phyloP scores from a whole-genome alignment of 2,797 vertebrate genomes.

The Neomorphus geoffroyi region DNA sequence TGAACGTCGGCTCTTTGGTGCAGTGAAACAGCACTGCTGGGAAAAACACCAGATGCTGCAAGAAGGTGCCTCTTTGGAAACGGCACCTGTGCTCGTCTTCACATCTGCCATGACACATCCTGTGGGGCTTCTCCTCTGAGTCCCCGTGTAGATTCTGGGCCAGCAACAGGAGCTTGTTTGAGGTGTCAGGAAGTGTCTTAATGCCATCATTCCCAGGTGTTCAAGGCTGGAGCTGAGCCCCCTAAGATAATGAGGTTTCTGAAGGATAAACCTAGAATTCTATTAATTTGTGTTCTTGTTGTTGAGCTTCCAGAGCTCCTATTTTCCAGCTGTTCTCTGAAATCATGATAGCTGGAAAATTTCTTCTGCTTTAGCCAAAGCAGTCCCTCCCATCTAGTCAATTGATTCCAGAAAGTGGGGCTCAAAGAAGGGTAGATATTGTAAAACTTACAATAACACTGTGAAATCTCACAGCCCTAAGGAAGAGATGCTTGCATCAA shows the following conservation, averaged over 20 bases:
- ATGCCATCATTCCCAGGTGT: not conserved
- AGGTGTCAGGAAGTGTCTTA: not conserved
- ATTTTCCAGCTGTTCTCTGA: not conserved
- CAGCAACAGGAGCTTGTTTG: not conserved
- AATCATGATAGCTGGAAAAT: not conserved
- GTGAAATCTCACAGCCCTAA: not conserved
- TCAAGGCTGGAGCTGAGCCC: not conserved
- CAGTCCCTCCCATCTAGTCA: not conserved
- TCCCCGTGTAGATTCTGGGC: not conserved
- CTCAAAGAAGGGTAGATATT: not conserved
- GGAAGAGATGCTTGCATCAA: not conserved
- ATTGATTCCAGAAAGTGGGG: not conserved
- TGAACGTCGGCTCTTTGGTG: not conserved
- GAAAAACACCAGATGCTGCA: not conserved
- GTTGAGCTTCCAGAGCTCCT: not conserved
- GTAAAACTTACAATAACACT: not conserved
- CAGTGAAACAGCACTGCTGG: not conserved
- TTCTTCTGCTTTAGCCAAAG: not conserved
- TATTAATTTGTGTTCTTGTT: not conserved
- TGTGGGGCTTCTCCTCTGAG: not conserved
- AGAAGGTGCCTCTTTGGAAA: not conserved
- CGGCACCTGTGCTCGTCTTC: not conserved
- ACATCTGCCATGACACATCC: not conserved
- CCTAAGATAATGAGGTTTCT: not conserved
- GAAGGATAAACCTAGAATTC: not conserved